Base-by-base conservation (phyloP, 2,113 vertebrate genomes). In the Morone chrysops region DNA sequence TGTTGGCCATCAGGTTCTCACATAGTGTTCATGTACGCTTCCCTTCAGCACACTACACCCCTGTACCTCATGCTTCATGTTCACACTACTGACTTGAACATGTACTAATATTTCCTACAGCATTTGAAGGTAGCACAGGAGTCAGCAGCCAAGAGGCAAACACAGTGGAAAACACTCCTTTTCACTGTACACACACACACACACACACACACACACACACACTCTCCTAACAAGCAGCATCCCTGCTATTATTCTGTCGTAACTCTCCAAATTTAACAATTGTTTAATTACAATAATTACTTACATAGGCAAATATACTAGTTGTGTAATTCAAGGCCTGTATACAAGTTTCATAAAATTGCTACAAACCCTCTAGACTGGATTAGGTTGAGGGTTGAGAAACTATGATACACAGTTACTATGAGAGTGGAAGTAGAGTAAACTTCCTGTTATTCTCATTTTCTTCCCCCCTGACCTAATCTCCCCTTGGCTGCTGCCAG, bases 91-190 rank as follows among this genome's bases (percentile, higher is more conserved):
- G 60, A 9, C 20, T 38, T 11, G 1, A 43, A 68, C 31, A 47
- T 63, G 71, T 22, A 4, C 0, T 8, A 57, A 59, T 43, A n/a
- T 72, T 66, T 40, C 68, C 17, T 5, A 83, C 12, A 22, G 45
- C 11, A 41, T 8, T 0, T 77, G 48, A 86, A 89, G n/a, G 56
- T 47, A 78, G 31, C 82, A 72, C 14, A 2, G 1, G 36, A 51
- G 16, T 40, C 5, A 20, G 16, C 13, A 74, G 63, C 61, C 61
- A 61, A 43, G 31, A 74, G 18, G 53, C 10, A 60, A 76, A 17
- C 53, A 31, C 51, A 76, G 78, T 81, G 76, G 82, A 78, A 87
- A 84, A 80, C 51, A 65, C 61, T 56, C 63, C 41, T 53, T 48
- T 22, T 56, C 3, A 59, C 22, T 9, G 6, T 17, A 0, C 20